These are phyloP conservation scores for Macrostomum lignano DNA, from an alignment of 1,140 invertebrate species.

Conservation along the genomic window DNA sequence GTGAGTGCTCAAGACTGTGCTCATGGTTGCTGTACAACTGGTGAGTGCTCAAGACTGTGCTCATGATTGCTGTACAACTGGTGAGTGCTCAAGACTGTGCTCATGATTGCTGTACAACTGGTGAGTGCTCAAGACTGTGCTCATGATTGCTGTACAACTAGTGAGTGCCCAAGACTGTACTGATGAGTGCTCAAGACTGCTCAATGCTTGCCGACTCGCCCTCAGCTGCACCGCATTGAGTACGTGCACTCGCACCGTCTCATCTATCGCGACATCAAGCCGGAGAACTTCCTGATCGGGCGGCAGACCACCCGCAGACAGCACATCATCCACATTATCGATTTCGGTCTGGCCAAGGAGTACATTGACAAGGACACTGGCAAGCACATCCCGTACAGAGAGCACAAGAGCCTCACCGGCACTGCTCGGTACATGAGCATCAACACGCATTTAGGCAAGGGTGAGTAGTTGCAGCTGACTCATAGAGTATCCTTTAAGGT, in stretches of 20 bases:
- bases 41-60: no score
- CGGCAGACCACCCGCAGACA: not conserved
- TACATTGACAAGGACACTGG: constrained; percentile 57
- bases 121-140: no score
- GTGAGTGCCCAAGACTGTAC: no score
- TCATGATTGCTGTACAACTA: no score
- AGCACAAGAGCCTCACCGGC: constrained; percentile 84
- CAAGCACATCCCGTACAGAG: constrained; percentile 62
- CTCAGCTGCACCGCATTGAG: constrained; percentile 33
- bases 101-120: no score
- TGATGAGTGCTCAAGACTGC: no score
- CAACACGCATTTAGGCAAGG: constrained; percentile 60
- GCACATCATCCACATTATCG: constrained; percentile 37
- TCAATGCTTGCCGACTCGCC: no score
- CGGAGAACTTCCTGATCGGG: constrained; percentile 39
- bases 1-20: constrained; percentile 35
- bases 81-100: no score
- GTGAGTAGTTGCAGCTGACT: no score
- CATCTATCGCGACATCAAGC: constrained; percentile 33
- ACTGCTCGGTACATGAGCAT: constrained; percentile 85
- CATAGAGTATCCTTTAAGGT: no score
- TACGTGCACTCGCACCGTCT: constrained; percentile 39
- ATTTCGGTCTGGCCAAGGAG: constrained; percentile 86
- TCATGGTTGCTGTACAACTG: constrained; percentile 1
- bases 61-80: no score